These are phyloP conservation scores for Ochropleura leucogaster DNA, from an alignment of 2,888 invertebrate genomes.

Conservation along the genomic window DNA sequence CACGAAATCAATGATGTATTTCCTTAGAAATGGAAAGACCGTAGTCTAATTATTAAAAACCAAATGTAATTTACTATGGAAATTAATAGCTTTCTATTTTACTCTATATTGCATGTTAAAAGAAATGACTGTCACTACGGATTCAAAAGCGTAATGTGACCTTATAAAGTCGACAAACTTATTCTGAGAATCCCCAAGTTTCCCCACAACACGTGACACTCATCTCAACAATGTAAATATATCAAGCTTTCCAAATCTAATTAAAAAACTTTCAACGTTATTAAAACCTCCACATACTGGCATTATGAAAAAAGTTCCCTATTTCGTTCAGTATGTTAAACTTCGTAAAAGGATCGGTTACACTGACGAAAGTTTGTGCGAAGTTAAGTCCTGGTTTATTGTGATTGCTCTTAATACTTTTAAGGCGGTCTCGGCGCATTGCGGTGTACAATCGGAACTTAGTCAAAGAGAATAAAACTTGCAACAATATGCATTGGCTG, in stretches of 20 bases:
- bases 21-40: no score
- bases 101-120: no score
- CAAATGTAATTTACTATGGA: no score
- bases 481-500: conserved; percentile 78
- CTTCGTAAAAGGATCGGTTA: conserved; percentile 64
- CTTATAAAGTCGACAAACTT: conserved; percentile 13
- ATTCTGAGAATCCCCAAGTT: conserved; percentile 4
- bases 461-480: conserved; percentile 78
- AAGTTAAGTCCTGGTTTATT: conserved; percentile 80
- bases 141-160: no score
- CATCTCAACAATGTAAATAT: conserved; percentile 38
- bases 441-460: conserved; percentile 84
- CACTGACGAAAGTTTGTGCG: conserved; percentile 60
- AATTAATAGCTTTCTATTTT: no score
- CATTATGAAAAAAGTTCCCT: conserved; percentile 67
- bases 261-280: conserved; percentile 64
- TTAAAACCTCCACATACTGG: conserved; percentile 65
- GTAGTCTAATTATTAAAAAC: no score
- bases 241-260: conserved; percentile 54
- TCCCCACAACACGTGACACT: conserved; percentile 20
- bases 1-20: no score
- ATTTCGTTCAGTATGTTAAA: conserved; percentile 62
- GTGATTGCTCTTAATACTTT: conserved; percentile 83
- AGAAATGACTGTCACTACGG: no score
- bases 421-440: conserved; percentile 76